Evolutionary conservation across 2,797 vertebrate genomes (phyloP).

Genomic region (Anguilla megastoma): DNA sequence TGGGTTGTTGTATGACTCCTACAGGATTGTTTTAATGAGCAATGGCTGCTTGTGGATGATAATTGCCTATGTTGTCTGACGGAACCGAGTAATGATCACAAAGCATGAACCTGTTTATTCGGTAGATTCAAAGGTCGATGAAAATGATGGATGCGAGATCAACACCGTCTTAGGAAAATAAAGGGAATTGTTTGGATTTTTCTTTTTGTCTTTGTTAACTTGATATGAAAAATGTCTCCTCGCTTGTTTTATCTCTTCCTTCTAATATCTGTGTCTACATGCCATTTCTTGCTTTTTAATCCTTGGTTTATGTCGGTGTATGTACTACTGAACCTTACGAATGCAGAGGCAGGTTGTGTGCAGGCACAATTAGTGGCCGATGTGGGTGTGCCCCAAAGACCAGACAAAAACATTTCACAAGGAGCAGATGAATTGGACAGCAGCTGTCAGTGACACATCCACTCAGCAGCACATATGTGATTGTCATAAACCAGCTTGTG

Average conservation of each 20-base stretch:
- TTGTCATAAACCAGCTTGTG: not conserved
- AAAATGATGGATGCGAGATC: not conserved
- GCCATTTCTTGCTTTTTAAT: not conserved
- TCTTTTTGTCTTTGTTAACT: not conserved
- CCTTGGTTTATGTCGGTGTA: not conserved
- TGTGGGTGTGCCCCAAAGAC: not conserved
- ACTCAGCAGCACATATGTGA: not conserved
- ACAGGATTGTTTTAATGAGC: not conserved
- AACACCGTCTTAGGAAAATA: slow-evolving; percentile 7
- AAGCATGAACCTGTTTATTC: not conserved
- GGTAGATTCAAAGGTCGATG: not conserved
- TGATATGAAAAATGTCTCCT: not conserved
- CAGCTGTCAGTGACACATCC: not conserved
- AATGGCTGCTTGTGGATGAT: not conserved
- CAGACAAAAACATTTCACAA: not conserved
- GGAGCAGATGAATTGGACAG: not conserved
- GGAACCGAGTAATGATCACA: not conserved
- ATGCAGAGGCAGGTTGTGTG: not conserved
- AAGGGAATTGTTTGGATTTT: slow-evolving; percentile 20
- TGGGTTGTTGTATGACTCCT: slow-evolving; percentile 15
- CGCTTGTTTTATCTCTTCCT: not conserved
- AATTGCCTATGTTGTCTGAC: not conserved
- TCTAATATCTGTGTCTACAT: not conserved
- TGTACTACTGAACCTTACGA: not conserved
- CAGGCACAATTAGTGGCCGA: not conserved